Evolutionary conservation across 2,113 vertebrate species (phyloP).

Genomic region (Dunckerocampus dactyliophorus): DNA sequence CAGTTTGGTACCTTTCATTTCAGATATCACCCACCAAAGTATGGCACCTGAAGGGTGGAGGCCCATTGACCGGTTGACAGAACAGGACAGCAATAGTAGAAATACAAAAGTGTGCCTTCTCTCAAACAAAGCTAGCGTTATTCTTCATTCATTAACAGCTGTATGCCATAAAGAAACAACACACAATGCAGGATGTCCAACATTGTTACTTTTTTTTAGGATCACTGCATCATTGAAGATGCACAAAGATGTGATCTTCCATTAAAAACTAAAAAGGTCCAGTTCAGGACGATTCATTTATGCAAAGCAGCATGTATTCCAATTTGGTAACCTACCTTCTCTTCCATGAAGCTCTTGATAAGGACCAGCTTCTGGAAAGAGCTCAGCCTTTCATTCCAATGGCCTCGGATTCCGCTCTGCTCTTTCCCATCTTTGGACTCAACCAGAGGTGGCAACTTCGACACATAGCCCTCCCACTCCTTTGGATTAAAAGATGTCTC

Average conservation of each 20-base stretch:
- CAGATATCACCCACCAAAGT: background rate
- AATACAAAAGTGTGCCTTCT: background rate
- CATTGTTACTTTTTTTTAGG: too few relatives aligned
- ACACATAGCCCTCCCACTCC: constrained; percentile 40
- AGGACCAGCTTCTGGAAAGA: constrained; percentile 79
- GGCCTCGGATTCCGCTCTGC: constrained; percentile 4
- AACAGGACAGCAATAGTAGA: background rate
- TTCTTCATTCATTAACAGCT: too few relatives aligned
- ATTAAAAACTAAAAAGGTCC: too few relatives aligned
- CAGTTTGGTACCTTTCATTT: constrained; percentile 58
- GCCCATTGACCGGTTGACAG: background rate
- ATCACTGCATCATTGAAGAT: too few relatives aligned
- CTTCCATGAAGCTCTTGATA: constrained; percentile 77
- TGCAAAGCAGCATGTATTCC: background rate
- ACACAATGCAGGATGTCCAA: too few relatives aligned
- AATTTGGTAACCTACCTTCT: constrained; percentile 68
- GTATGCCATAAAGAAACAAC: too few relatives aligned
- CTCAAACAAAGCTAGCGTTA: background rate
- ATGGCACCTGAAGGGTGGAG: background rate
- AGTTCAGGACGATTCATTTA: too few relatives aligned
- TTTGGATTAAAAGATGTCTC: constrained; percentile 70
- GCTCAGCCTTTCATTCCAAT: constrained; percentile 63
- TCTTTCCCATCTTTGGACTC: constrained; percentile 11
- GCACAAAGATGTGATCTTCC: too few relatives aligned
- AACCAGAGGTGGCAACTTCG: constrained; percentile 17